A percentile compares a stretch with the other conserved stretches of the same genome.
phyloP scores from a whole-genome alignment of 2,113 vertebrate genomes.

The Typhlomys cinereus region DNA sequence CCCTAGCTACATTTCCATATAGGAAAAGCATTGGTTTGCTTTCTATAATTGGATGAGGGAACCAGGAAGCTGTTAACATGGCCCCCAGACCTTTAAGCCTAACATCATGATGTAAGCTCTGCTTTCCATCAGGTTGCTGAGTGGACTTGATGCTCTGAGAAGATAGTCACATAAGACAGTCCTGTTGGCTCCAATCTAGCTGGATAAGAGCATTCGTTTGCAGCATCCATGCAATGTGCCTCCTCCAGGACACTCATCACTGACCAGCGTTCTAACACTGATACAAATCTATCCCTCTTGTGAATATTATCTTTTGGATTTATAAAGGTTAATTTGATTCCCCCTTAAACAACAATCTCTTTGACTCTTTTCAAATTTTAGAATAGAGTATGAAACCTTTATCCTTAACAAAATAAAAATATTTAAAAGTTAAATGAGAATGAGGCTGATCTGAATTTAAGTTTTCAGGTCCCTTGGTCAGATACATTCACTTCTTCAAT shows the following conservation, averaged over 20 bases:
- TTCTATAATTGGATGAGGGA: neutral
- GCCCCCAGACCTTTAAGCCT: no score
- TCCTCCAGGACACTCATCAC: neutral
- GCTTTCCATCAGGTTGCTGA: neutral
- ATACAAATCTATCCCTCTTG: neutral
- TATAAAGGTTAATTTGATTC: neutral
- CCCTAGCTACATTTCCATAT: neutral
- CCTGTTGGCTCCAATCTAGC: neutral
- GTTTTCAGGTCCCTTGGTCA: neutral
- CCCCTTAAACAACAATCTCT: neutral
- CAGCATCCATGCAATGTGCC: neutral
- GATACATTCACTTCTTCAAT: conserved; percentile 34
- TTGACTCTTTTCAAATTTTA: neutral
- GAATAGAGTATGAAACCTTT: neutral
- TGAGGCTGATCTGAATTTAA: neutral
- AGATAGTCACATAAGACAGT: neutral
- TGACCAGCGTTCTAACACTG: neutral
- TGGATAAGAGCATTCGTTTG: neutral
- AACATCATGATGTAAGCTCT: neutral
- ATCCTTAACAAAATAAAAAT: neutral
- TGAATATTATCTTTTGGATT: neutral
- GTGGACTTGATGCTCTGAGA: neutral
- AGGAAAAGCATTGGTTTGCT: neutral
- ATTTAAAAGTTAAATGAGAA: neutral
- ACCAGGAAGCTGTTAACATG: neutral